Evolutionary conservation across 2,113 vertebrate species (phyloP), one percentile per base, ranked within the genome.

Genomic region (Cinclus mexicanus): DNA sequence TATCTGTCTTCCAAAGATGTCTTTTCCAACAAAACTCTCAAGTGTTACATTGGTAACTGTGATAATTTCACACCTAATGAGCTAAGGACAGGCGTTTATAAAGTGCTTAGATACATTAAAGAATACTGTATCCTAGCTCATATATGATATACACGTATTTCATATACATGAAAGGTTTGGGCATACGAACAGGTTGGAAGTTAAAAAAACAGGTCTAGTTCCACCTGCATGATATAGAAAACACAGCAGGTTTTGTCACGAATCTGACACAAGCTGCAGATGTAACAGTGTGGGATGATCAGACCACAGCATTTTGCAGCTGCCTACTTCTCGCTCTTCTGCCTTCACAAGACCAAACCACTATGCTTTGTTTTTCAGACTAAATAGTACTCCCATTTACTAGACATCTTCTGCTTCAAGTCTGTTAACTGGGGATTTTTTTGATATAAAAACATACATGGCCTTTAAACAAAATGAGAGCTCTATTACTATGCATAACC

Each of bases 381-480:
- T 79, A 24, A 74, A 8, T 0, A 55, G 39, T 57, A 83, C 14
- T 81, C 12, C 12, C n/a, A 37, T 10, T 88, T 57, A 56, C 3
- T 6, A 69, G 49, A 83, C 18, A 76, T 52, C 44, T 9, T 49
- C 65, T 42, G 11, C 57, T 82, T 60, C 21, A 74, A 74, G 25
- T 25, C 71, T 71, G 10, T 39, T 52, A 79, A 68, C 19, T 70
- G 26, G 22, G 14, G 11, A 13, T 44, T n/a, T 47, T 80, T 80
- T 50, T 7, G 2, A 4, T 10, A 37, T 35, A 59, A 44, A 69
- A 68, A 39, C 18, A 56, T 11, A 39, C 5, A 20, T 0, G 1
- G 37, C 31, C 6, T 50, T 55, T 23, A 67, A 7, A 53, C 14
- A 89, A 67, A 84, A 60, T 10, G 8, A 84, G 47, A 53, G 19